These are phyloP conservation scores for Arnoldichthys spilopterus DNA, from an alignment of 2,797 vertebrate species.

Conservation along the genomic window DNA sequence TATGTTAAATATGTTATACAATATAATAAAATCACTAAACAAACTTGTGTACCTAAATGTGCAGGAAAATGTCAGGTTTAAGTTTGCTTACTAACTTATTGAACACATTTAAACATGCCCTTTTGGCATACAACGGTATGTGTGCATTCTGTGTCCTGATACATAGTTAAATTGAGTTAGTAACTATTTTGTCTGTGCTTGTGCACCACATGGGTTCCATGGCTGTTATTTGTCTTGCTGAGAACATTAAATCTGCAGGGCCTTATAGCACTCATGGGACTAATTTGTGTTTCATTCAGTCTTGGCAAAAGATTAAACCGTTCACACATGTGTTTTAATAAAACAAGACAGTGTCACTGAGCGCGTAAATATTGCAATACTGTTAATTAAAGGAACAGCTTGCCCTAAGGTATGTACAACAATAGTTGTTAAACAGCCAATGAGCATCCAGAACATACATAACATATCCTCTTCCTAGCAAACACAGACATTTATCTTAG, in stretches of 20 bases:
- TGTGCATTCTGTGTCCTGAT: background rate
- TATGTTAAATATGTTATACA: too few species aligned
- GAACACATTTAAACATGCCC: too few species aligned
- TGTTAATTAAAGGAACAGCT: slow-evolving; percentile 3
- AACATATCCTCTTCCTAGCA: background rate
- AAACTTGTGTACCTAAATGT: too few species aligned
- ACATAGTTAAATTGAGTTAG: slow-evolving; percentile 1
- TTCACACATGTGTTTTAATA: slow-evolving; percentile 29
- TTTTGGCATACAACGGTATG: background rate
- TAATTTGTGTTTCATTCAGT: slow-evolving; percentile 19
- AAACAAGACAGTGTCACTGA: slow-evolving; percentile 21
- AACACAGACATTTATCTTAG: background rate
- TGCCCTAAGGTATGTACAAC: background rate
- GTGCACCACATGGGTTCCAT: slow-evolving; percentile 24
- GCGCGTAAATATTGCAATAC: slow-evolving; percentile 18
- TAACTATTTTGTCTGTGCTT: background rate
- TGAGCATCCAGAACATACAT: background rate
- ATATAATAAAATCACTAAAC: too few species aligned
- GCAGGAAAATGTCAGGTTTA: too few species aligned
- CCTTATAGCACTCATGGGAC: slow-evolving; percentile 15
- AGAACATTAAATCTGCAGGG: slow-evolving; percentile 17
- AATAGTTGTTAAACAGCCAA: slow-evolving; percentile 4
- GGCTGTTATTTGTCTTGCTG: slow-evolving; percentile 27
- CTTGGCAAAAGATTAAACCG: slow-evolving; percentile 25
- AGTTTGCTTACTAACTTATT: too few species aligned